Base-by-base conservation (phyloP, 2,888 invertebrate species). In the Tineola bisselliella region DNA sequence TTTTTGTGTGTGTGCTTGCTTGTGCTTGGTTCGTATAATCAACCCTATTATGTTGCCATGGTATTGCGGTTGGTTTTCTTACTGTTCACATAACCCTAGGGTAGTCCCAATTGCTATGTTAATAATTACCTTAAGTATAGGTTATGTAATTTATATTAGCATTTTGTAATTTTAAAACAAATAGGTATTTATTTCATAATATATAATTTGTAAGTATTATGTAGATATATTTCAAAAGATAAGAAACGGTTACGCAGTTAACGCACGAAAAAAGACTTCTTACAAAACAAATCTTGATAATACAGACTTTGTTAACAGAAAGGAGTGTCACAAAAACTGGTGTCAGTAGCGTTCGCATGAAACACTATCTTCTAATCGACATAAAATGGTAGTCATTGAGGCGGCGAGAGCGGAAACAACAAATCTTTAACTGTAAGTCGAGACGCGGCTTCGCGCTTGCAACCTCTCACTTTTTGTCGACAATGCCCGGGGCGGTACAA, bases 371-470 rank as follows among this genome's bases (percentile, higher is more conserved):
- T 69, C 76, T 77, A 80, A 84, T 86, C 84, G 83, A 83, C 80
- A 84, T 76, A 84, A 84, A 86, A 82, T 84, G 83, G 84, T 83
- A 84, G 83, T 77, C 84, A 84, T 84, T 84, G 81, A 83, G 75
- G 79, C 81, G 79, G 76, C 79, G 76, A 77, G 79, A 84, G 73
- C 84, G 86, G 86, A 84, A 84, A 84, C 80, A 81, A 83, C 80
- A 81, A 84, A 83, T 84, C 84, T 81, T 74, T 69, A 72, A 68
- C 70, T 76, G 81, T 81, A 81, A 81, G 74, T 65, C 73, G 80
- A 82, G 77, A 74, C 71, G 71, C 67, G 66, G 70, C 71, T 75
- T 70, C 70, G 70, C 69, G 73, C 75, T 72, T 72, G 69, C 71
- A 12, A 73, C 76, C 80, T 75, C 76, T 82, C 73, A 77, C 79